Base-by-base conservation (phyloP, 2,113 vertebrate genomes). In the Macheiramphus alcinus region DNA sequence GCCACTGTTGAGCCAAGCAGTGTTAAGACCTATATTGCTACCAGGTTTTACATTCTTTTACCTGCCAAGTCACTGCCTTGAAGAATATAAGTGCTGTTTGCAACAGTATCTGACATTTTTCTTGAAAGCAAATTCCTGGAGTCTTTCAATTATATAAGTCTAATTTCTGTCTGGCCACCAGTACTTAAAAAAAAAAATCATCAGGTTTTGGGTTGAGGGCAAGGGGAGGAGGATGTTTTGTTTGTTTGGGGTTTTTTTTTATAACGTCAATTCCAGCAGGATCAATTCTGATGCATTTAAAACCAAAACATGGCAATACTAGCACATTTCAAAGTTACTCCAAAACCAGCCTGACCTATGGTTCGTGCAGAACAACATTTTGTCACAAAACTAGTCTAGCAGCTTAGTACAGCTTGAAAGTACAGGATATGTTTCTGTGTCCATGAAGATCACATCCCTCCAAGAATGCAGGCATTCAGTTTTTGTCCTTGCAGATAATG, bases 221-320 rank as follows among this genome's bases (percentile, higher is more conserved):
- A 25, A 9, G 3, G 9, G 7, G 2, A 6, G 12, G 8, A 22
- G 22, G 17, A 9, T 26, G 13, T 29, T 62, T 42, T 9, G 2
- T 66, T 66, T 52, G 15, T 16, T 26, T 52, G 13, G 1, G 3
- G 8, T 15, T 21, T n/a, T 25, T 47, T 20, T 26, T 43, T 32
- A 23, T 32, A 72, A 56, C 11, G 4, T 86, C 32, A 62, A 1
- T 45, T 86, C 32, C 42, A 76, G 11, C 27, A 66, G 58, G 6
- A 71, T 40, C 27, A 43, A 5, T n/a, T 72, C 18, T 74, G 58
- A 50, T 45, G 16, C 34, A 63, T 59, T 75, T 55, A 58, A 90
- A 78, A 12, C 68, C 12, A 56, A 73, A 76, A 43, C 5, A 47
- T 70, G 21, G 8, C 53, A 89, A 59, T n/a, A 65, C 3, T 26